Evolutionary conservation across 2,797 vertebrate species (phyloP), one percentile per base, ranked within the genome.

Genomic region (Gallinago stenura): DNA sequence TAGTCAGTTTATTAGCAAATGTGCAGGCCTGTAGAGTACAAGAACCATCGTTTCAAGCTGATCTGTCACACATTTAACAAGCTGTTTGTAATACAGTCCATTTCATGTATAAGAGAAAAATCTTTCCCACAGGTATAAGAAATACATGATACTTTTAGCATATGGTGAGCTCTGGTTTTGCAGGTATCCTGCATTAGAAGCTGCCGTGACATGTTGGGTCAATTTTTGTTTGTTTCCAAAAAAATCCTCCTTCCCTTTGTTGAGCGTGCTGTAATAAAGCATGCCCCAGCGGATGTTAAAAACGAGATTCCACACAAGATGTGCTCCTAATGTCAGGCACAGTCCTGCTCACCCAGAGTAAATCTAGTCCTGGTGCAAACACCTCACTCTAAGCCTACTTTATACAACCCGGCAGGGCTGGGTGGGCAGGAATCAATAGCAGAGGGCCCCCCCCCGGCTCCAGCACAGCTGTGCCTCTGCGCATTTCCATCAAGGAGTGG

Each of bases 31-130:
- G 86, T 51, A 90, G 94, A 95, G 91, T 65, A 90, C 85, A 87
- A 89, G 97, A 95, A 89, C 83, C 75, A 95, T 83, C 56, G 68
- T 94, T 96, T 96, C 92, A 92, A 72, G 83, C 82, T 5, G 35
- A 97, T 94, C 96, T 94, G 96, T 95, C 95, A 94, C 96, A 95
- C 85, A 31, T 95, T 98, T 97, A 97, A 98, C 97, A 97, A 97
- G 97, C 97, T 97, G 97, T 97, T 97, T 97, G 96, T 94, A 95
- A 97, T 95, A 89, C 37, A 96, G 97, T 84, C 97, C 97, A 96
- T 96, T 96, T 96, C 92, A 83, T 83, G 87, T 93, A 93, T 83
- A 94, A 88, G 90, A 77, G 62, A 96, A 89, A 95, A 93, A 94
- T 56, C 86, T 83, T 83, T 94, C 95, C 96, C 97, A 94, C 45